Evolutionary conservation across 2,888 invertebrate species (phyloP).

Genomic region (Limnephilus auricula): DNA sequence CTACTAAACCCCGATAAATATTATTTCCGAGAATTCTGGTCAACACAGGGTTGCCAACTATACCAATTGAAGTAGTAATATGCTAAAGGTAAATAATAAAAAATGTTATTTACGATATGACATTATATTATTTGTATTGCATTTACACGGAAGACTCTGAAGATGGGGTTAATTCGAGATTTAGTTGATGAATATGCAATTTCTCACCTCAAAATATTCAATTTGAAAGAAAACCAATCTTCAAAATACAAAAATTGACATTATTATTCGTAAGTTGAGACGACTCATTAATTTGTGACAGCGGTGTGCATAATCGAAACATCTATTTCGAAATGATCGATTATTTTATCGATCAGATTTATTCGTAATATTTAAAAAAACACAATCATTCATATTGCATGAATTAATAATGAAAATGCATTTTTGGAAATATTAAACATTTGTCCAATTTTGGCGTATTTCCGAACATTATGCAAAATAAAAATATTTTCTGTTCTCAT

Average conservation of each 20-base stretch:
- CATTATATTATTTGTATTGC: not conserved
- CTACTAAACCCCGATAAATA: constrained; percentile 31
- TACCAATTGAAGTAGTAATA: constrained; percentile 3
- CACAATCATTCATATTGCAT: too few relatives aligned
- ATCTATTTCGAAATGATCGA: not conserved
- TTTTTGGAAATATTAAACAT: not conserved
- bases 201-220: not conserved
- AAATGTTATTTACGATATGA: not conserved
- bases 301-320: not conserved
- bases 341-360: not conserved
- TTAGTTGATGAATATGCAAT: not conserved
- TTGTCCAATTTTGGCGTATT: too few relatives aligned
- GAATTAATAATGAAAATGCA: not conserved
- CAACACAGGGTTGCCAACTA: not conserved
- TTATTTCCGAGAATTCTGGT: constrained; percentile 29
- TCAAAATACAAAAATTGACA: not conserved
- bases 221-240: not conserved
- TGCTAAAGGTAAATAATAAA: not conserved
- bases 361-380: not conserved
- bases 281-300: not conserved
- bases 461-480: too few relatives aligned
- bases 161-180: not conserved
- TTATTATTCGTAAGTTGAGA: not conserved
- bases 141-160: not conserved
- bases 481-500: not conserved